Evolutionary conservation across 2,113 vertebrate genomes (phyloP), one percentile per base, ranked within the genome.

Genomic region (Ptyas mucosa): DNA sequence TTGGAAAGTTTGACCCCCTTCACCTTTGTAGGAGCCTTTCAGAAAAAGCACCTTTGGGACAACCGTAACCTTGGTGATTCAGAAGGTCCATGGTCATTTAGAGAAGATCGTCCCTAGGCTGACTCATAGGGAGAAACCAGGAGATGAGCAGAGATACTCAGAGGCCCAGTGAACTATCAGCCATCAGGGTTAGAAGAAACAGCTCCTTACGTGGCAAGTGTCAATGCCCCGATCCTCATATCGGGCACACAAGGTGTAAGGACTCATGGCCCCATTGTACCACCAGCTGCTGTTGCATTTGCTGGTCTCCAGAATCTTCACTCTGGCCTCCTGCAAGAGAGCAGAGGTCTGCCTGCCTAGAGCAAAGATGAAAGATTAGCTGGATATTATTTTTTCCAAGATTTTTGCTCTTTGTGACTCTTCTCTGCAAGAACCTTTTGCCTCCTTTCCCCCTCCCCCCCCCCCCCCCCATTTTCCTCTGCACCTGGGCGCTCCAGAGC

Each of bases 251-350:
- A 97, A 49, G 0, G 97, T 96, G 88, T 87, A 92, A 0, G 94
- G 64, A 1, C 15, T 89, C n/a, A 97, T 46, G 53, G 88, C 91
- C 12, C 97, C 96, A 1, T 94, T 94, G 93, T 97, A 97, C 96
- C 96, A 97, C 34, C 89, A 55, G 26, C 94, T 95, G 1, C 96
- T 96, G 93, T 97, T 97, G 58, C 97, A 97, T 49, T 94, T 49
- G 24, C 90, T 46, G 0, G 94, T 92, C 61, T 95, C 87, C 0
- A 97, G 85, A 75, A 97, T 91, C 1, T 92, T 57, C 94, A 97
- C 96, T 0, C 11, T 94, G 0, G 96, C 96, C 61, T 97, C 96
- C 96, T 95, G 94, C 89, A 97, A 95, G 1, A 93, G 0, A 11
- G 93, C 93, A 0, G 88, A 92, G 1, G 92, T 89, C 53, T 18